A percentile compares a stretch with the other conserved stretches of the same genome.
phyloP scores from a whole-genome alignment of 1,140 invertebrate species.

The Maniola jurtina region DNA sequence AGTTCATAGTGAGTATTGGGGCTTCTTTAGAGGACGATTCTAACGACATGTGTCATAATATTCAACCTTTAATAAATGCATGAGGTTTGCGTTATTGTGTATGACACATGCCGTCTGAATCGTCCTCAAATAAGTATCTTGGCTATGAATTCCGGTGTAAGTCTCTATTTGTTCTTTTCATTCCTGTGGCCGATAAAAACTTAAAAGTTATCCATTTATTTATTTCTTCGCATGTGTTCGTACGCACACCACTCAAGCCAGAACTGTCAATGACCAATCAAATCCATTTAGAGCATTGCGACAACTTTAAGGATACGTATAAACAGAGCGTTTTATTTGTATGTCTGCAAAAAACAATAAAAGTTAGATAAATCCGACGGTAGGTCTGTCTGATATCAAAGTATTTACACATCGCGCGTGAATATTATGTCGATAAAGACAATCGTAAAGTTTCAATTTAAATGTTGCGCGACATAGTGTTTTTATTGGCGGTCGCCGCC shows the following conservation, averaged over 20 bases:
- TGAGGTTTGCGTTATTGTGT: no score
- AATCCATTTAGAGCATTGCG: conserved; percentile 16
- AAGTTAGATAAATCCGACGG: conserved; percentile 46
- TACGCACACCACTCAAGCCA: conserved; percentile 1
- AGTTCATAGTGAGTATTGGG: no score
- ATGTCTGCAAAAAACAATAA: conserved; percentile 33
- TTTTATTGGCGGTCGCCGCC: neutral
- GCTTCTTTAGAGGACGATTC: no score
- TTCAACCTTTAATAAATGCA: no score
- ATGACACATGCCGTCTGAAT: no score
- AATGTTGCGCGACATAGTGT: conserved; percentile 33
- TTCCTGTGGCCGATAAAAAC: no score
- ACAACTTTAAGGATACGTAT: conserved; percentile 23
- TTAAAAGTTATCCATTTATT: no score
- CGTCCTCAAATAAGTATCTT: no score
- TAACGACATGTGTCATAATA: no score
- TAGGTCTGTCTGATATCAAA: conserved; percentile 35
- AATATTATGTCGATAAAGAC: conserved; percentile 55
- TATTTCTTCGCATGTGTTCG: no score
- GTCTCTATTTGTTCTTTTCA: no score
- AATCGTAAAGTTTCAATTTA: conserved; percentile 62
- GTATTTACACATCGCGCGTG: conserved; percentile 43
- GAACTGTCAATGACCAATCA: conserved; percentile 21
- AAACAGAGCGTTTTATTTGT: conserved; percentile 27
- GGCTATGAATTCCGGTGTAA: no score